Conservation (phyloP, 2,113 vertebrate genomes). For the Catharus bicknelli region DNA sequence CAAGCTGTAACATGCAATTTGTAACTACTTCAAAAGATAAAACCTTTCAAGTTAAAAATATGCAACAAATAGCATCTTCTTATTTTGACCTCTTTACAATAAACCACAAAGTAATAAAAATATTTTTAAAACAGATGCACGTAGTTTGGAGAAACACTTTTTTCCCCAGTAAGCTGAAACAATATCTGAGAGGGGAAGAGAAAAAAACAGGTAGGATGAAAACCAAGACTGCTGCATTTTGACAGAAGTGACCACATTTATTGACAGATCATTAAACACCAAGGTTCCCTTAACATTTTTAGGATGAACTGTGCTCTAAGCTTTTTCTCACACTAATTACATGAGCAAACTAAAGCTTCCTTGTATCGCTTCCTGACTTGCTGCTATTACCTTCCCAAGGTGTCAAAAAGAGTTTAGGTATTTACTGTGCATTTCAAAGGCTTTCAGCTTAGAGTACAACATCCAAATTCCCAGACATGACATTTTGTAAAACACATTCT, state of each 20-base stretch:
- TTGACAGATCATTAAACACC: accelerated
- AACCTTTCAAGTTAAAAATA: background rate
- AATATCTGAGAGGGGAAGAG: background rate
- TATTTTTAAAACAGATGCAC: background rate
- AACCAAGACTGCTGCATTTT: background rate
- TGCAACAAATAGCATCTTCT: background rate
- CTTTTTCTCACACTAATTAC: background rate
- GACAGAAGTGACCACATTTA: background rate
- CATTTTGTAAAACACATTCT: background rate
- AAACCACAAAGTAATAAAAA: background rate
- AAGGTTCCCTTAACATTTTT: background rate
- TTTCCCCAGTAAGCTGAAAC: background rate
- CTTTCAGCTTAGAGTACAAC: background rate
- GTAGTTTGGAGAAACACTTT: background rate
- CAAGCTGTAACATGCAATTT: background rate
- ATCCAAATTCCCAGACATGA: background rate
- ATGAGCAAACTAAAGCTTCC: background rate
- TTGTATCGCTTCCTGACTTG: background rate
- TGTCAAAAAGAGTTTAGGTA: background rate
- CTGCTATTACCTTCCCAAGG: background rate
- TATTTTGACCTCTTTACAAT: background rate
- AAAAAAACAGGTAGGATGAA: background rate
- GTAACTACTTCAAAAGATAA: background rate
- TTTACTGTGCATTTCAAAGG: background rate
- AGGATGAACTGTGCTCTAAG: background rate